A percentile compares a stretch with the other conserved stretches of the same genome.
Conservation (phyloP, 2,888 invertebrate genomes). For the Iphiclides podalirius region DNA sequence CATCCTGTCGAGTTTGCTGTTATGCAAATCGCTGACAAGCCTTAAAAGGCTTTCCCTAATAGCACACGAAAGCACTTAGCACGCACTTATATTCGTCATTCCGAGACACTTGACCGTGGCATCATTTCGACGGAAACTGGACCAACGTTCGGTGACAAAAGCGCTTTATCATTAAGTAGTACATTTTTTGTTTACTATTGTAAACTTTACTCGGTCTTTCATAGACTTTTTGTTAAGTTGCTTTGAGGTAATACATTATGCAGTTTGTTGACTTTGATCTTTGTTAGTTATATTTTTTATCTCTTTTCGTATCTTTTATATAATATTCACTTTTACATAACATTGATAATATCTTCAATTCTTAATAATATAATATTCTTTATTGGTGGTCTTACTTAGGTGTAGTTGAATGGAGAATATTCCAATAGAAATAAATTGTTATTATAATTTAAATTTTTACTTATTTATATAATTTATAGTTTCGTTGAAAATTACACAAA, state of each 20-base stretch:
- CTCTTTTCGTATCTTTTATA: no score
- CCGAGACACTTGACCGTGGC: constrained; percentile 22
- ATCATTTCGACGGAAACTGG: constrained; percentile 10
- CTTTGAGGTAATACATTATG: neutral
- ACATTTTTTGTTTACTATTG: constrained; percentile 14
- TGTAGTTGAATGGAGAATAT: no score
- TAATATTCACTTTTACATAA: no score
- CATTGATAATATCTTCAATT: no score
- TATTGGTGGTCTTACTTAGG: no score
- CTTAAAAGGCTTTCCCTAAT: constrained; percentile 23
- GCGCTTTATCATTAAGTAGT: constrained; percentile 3
- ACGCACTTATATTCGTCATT: constrained; percentile 14
- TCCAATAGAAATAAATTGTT: no score
- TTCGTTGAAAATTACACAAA: no score
- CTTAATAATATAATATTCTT: no score
- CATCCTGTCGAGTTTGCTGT: constrained; percentile 1
- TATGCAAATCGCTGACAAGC: constrained; percentile 17
- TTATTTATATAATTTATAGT: no score
- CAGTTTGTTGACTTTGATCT: neutral
- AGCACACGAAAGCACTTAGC: constrained; percentile 23
- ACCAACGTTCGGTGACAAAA: constrained; percentile 16
- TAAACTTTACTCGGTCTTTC: neutral
- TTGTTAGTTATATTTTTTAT: no score
- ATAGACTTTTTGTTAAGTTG: constrained; percentile 7
- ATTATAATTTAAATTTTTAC: no score